These are phyloP conservation scores for Chromis chromis DNA, from an alignment of 2,797 vertebrate species.

Conservation along the genomic window DNA sequence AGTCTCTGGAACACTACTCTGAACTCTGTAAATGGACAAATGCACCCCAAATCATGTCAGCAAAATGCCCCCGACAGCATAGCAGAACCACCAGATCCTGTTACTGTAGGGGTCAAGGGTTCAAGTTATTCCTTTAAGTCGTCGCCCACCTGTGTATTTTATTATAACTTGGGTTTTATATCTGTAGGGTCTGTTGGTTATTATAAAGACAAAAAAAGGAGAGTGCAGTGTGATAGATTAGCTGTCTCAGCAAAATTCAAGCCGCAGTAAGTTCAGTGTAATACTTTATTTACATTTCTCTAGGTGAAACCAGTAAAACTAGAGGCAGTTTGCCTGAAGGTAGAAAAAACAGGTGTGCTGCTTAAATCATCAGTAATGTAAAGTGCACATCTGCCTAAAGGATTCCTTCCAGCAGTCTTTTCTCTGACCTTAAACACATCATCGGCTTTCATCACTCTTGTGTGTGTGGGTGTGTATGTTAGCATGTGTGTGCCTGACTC, in stretches of 20 bases:
- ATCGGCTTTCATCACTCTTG: not conserved
- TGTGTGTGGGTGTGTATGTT: not conserved
- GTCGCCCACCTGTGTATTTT: too few species aligned
- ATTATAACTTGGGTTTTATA: too few species aligned
- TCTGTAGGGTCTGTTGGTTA: too few species aligned
- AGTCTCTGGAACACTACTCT: too few species aligned
- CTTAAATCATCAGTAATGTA: not conserved
- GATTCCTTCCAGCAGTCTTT: not conserved
- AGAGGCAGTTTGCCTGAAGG: not conserved
- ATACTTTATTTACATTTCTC: not conserved
- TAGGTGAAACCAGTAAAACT: not conserved
- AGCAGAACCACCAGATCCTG: too few species aligned
- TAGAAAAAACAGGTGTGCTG: not conserved
- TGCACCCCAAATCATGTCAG: too few species aligned
- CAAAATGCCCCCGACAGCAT: too few species aligned
- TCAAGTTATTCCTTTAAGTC: too few species aligned
- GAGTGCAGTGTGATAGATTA: too few species aligned
- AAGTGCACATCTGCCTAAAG: not conserved
- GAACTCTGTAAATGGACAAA: too few species aligned
- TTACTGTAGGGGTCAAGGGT: too few species aligned
- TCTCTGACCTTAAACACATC: conserved; percentile 7
- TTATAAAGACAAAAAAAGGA: too few species aligned
- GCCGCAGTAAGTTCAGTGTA: not conserved
- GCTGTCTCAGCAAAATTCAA: not conserved
- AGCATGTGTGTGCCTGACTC: not conserved